Base-by-base conservation (phyloP, 1,140 invertebrate genomes). In the Caerostris darwini region DNA sequence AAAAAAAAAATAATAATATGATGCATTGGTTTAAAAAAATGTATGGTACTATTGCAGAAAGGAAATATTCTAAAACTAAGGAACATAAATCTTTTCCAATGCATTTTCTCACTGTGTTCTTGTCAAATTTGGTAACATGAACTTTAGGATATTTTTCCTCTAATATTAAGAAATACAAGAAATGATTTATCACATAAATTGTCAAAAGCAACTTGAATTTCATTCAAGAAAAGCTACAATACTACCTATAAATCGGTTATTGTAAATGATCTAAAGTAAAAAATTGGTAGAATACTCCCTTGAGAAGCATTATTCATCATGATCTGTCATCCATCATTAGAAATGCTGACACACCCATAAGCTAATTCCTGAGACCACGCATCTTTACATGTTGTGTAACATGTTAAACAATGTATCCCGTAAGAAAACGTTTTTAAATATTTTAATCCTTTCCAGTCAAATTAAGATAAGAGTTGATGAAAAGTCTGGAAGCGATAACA, bases 271-370 rank as follows among this genome's bases (percentile, higher is more conserved):
- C 34, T 77, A 50, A 77, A 10, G 10, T 50, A 77, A 53, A 50
- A 77, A 53, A 12, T 50, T 10, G 19, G 34, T 34, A 7, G 58
- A 61, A 14, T 34, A 61, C 57, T 87, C 85, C 58, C 58, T 19
- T 14, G 57, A 7, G 85, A 19, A 17, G 56, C 14, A 87, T 87
- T 19, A 64, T 57, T 64, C 19, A 64, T 87, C 19, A 17, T 7
- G 85, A 14, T 87, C 12, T 64, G 7, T 64, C 58, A 87, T 87
- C 19, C 85, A 50, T 17, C 85, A 53, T 34, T 8, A 57, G 5
- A 14, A 61, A 87, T 59, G 54, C n/a, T 86, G 83, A 61, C 83
- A 86, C 58, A 87, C 58, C 58, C 85, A 87, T 64, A 54, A 87
- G 34, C 85, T 87, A n/a, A 64, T 64, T 87, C 85, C 5, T 50